A percentile compares a stretch with the other conserved stretches of the same genome.
These are phyloP conservation scores for Chlorodrepanis virens DNA, from an alignment of 2,113 vertebrate genomes.

Conservation along the genomic window DNA sequence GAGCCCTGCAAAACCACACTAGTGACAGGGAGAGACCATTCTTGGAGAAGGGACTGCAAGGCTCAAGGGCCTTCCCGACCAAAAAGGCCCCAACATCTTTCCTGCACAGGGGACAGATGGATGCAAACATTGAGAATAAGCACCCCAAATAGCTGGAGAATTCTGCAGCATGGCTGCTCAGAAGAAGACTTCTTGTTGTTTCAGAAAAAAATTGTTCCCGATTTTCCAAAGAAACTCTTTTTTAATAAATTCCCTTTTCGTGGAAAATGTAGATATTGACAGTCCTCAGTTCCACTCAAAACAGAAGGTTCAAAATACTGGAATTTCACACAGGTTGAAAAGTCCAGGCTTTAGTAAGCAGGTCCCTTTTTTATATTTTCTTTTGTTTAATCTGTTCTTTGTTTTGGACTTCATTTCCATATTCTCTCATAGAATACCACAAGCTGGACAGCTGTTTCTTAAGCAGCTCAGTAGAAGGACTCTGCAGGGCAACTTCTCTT, in stretches of 20 bases:
- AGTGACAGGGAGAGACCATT: not conserved
- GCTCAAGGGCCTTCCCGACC: accelerated
- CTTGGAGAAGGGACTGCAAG: not conserved
- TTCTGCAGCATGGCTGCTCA: not conserved
- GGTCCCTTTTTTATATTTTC: not conserved
- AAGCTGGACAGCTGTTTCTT: not conserved
- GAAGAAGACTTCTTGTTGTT: not conserved
- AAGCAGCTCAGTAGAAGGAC: not conserved
- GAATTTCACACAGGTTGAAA: not conserved
- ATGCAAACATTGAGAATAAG: not conserved
- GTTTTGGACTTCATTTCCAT: not conserved
- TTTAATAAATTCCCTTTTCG: not conserved
- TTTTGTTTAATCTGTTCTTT: not conserved
- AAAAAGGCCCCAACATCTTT: not conserved
- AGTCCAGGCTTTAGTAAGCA: not conserved
- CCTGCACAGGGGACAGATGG: not conserved
- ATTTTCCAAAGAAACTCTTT: not conserved
- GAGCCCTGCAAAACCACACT: not conserved
- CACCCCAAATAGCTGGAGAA: not conserved
- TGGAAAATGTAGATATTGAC: not conserved
- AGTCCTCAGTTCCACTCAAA: not conserved
- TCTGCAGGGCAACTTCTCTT: not conserved
- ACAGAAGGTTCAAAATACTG: not conserved
- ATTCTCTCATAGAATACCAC: not conserved
- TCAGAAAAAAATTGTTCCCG: not conserved